Evolutionary conservation across 1,140 invertebrate species (phyloP).

Genomic region (Mya arenaria): DNA sequence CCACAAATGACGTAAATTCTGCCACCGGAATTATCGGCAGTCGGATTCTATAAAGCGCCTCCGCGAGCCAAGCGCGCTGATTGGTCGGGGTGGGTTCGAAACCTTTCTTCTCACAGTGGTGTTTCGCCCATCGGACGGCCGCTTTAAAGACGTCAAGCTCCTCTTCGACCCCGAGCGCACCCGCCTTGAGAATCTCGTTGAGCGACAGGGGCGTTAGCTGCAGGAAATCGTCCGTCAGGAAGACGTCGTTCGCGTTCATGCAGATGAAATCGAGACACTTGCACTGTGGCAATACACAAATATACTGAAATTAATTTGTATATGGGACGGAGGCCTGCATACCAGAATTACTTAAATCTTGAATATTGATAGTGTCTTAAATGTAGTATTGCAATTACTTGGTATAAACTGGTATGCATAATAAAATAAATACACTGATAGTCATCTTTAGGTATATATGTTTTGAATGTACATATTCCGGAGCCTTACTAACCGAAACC

Average conservation of each 20-base stretch:
- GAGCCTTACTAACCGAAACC: too few species aligned
- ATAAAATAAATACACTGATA: too few species aligned
- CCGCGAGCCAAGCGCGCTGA: slow-evolving; percentile 22
- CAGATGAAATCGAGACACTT: slow-evolving; percentile 50
- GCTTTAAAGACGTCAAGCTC: slow-evolving; percentile 52
- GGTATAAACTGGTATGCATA: too few species aligned
- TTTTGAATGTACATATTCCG: too few species aligned
- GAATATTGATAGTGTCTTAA: too few species aligned
- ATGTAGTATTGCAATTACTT: too few species aligned
- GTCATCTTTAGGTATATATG: too few species aligned
- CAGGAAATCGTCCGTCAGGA: slow-evolving; percentile 45
- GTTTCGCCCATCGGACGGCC: slow-evolving; percentile 27
- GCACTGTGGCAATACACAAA: too few species aligned
- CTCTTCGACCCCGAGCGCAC: slow-evolving; percentile 39
- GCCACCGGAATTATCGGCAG: slow-evolving; percentile 44
- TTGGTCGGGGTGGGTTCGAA: slow-evolving; percentile 41
- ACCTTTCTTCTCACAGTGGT: slow-evolving; percentile 52
- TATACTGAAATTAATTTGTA: too few species aligned
- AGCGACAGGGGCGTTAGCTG: slow-evolving; percentile 32
- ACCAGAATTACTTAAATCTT: too few species aligned
- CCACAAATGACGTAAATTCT: slow-evolving; percentile 34
- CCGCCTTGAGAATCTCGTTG: slow-evolving; percentile 9
- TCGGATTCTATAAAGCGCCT: slow-evolving; percentile 30
- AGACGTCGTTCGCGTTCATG: slow-evolving; percentile 48
- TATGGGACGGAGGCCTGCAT: too few species aligned